Evolutionary conservation across 2,888 invertebrate species (phyloP).

Genomic region (Lordiphosa andalusiaca): DNA sequence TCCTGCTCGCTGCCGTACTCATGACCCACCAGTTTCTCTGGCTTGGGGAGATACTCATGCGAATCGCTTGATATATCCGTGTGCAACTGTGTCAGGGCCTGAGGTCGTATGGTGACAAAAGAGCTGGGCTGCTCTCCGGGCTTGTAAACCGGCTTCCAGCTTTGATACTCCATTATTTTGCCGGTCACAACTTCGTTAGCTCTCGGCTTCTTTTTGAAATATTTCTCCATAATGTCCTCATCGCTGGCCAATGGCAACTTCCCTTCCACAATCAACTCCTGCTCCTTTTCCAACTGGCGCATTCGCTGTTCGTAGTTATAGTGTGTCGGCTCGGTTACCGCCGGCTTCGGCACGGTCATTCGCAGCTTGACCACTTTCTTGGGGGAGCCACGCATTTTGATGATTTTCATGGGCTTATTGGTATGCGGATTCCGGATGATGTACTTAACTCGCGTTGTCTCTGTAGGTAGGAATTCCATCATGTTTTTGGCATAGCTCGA

Average conservation of each 20-base stretch:
- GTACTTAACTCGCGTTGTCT: slow-evolving; percentile 74
- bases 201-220: slow-evolving; percentile 43
- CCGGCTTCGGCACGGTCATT: slow-evolving; percentile 53
- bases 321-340: slow-evolving; percentile 33
- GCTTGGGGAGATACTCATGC: slow-evolving; percentile 65
- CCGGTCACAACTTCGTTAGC: slow-evolving; percentile 62
- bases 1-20: slow-evolving; percentile 36
- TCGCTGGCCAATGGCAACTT: slow-evolving; percentile 55
- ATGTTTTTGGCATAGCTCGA: slow-evolving; percentile 38
- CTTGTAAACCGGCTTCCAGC: slow-evolving; percentile 75
- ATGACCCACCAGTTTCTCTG: slow-evolving; percentile 59
- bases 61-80: slow-evolving; percentile 56
- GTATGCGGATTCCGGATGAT: slow-evolving; percentile 75
- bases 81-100: slow-evolving; percentile 67
- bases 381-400: slow-evolving; percentile 67
- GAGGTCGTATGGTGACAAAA: slow-evolving; percentile 60
- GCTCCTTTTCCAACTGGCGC: slow-evolving; percentile 74
- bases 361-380: slow-evolving; percentile 69
- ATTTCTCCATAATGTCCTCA: slow-evolving; percentile 57
- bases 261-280: slow-evolving; percentile 77
- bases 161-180: slow-evolving; percentile 72
- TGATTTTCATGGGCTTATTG: slow-evolving; percentile 72
- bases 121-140: slow-evolving; percentile 49
- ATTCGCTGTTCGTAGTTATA: slow-evolving; percentile 59
- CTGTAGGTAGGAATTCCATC: slow-evolving; percentile 69